Conservation (phyloP, 2,888 invertebrate genomes). For the Apodemia zela region DNA sequence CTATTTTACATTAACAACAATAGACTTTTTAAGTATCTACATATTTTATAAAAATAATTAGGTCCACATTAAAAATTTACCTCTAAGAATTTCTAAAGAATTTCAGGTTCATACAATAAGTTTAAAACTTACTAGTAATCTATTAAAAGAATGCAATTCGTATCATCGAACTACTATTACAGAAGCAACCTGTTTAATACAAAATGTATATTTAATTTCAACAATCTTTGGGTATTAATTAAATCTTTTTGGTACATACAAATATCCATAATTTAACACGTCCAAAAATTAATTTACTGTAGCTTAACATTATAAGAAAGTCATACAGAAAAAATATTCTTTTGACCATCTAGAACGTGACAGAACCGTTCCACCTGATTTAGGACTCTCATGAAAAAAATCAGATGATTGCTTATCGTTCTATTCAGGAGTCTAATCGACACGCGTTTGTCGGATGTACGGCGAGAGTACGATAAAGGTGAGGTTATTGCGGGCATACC, state of each 20-base stretch:
- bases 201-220: background rate
- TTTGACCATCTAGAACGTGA: no score
- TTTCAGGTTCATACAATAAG: background rate
- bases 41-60: background rate
- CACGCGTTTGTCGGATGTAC: slow-evolving; percentile 59
- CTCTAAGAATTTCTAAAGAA: background rate
- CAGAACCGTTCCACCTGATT: no score
- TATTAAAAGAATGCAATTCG: background rate
- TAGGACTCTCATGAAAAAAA: no score
- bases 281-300: no score
- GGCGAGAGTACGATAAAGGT: slow-evolving; percentile 64
- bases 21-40: no score
- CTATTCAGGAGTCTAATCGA: slow-evolving; percentile 42
- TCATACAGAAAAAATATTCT: no score
- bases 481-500: slow-evolving; percentile 77
- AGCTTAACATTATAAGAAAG: no score
- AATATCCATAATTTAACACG: no score
- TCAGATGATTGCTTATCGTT: background rate
- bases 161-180: background rate
- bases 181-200: background rate
- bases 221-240: background rate
- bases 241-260: no score
- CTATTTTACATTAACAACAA: no score
- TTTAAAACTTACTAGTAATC: background rate
- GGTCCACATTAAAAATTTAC: background rate